These are phyloP conservation scores for Alsophila aescularia DNA, from an alignment of 2,888 invertebrate genomes.

Conservation along the genomic window DNA sequence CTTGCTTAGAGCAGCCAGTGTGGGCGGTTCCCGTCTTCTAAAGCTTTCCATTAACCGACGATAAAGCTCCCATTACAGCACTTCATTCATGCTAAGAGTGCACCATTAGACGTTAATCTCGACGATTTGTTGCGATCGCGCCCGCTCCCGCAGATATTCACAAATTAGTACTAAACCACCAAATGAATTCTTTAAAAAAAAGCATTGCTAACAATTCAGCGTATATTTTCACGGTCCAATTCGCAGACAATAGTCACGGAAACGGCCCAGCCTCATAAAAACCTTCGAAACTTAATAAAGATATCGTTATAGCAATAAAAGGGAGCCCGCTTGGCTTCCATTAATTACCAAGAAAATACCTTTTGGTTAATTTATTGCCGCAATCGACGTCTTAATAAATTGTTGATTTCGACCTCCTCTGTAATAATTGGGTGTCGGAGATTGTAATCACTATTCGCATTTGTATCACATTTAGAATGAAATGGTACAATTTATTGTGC, in stretches of 20 bases:
- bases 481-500: constrained; percentile 12
- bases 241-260: constrained; percentile 44
- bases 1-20: constrained; percentile 32
- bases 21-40: constrained; percentile 49
- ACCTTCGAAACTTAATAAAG: constrained; percentile 68
- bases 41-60: constrained; percentile 63
- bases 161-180: constrained; percentile 36
- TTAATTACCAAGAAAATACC: constrained; percentile 70
- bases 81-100: constrained; percentile 65
- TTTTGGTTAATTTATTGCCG: constrained; percentile 66
- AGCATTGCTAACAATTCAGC: constrained; percentile 29
- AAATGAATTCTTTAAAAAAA: constrained; percentile 10
- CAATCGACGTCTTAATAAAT: constrained; percentile 70
- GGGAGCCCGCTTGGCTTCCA: constrained; percentile 55
- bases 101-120: constrained; percentile 68
- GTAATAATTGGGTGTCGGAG: constrained; percentile 51
- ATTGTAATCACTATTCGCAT: constrained; percentile 53
- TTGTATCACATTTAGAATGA: constrained; percentile 30
- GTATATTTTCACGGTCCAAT: constrained; percentile 45
- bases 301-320: constrained; percentile 71
- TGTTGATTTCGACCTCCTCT: constrained; percentile 60
- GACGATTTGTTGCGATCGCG: constrained; percentile 59
- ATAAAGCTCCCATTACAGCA: constrained; percentile 69
- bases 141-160: constrained; percentile 43
- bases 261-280: constrained; percentile 47